These are phyloP conservation scores for Athene cunicularia DNA, from an alignment of 2,113 vertebrate genomes.

Conservation along the genomic window DNA sequence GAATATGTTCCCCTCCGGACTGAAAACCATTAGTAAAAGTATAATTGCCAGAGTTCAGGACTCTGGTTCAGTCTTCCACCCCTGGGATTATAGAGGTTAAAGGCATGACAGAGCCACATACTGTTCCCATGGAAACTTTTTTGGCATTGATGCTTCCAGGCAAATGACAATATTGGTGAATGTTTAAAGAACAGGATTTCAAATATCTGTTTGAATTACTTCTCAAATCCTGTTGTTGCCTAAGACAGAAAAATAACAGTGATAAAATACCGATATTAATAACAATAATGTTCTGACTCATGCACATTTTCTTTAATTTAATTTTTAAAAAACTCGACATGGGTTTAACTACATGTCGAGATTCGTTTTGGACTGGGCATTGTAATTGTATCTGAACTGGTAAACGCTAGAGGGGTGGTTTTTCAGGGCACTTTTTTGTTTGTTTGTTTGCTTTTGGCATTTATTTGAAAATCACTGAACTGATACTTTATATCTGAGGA, in stretches of 20 bases:
- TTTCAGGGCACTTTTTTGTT: background rate
- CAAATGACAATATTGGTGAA: conserved; percentile 14
- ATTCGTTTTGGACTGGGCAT: background rate
- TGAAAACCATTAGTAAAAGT: background rate
- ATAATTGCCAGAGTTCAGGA: background rate
- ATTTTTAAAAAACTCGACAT: background rate
- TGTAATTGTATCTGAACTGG: background rate
- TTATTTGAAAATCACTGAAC: background rate
- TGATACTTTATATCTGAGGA: background rate
- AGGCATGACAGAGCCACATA: background rate
- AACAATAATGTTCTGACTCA: background rate
- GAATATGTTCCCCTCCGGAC: background rate
- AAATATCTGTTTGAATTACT: background rate
- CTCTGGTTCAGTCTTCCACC: background rate
- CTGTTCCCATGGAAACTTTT: conserved; percentile 59
- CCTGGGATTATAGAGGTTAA: background rate
- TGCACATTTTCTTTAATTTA: background rate
- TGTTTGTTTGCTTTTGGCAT: background rate
- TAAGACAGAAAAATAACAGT: background rate
- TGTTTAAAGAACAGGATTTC: conserved; percentile 1
- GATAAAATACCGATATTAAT: background rate
- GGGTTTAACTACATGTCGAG: background rate
- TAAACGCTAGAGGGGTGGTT: background rate
- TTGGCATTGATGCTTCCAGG: conserved; percentile 2
- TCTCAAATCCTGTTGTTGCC: background rate